These are phyloP conservation scores for Ranitomeya imitator DNA, from an alignment of 2,113 vertebrate genomes.

Conservation along the genomic window DNA sequence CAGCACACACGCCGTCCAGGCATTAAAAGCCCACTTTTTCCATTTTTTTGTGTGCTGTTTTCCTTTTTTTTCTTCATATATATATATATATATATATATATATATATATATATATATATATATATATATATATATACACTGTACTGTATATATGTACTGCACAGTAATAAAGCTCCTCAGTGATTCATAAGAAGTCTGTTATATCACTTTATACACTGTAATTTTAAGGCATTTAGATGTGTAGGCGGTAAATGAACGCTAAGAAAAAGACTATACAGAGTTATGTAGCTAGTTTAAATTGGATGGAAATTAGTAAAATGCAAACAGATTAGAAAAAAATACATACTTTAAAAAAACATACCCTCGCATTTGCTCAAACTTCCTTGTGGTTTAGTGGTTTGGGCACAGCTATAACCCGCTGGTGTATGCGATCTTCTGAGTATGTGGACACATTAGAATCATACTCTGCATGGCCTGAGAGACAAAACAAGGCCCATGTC, in stretches of 20 bases:
- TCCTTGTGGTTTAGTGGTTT: constrained; percentile 20
- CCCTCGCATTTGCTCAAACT: neutral
- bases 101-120: too few relatives aligned
- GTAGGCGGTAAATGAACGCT: neutral
- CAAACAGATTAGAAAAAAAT: neutral
- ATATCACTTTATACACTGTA: neutral
- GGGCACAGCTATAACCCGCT: constrained; percentile 3
- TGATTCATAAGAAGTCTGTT: neutral
- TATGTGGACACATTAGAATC: neutral
- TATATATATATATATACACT: too few relatives aligned
- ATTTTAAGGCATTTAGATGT: neutral
- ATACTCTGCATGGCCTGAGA: neutral
- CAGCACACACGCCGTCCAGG: too few relatives aligned
- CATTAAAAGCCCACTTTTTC: too few relatives aligned
- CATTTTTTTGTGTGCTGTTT: too few relatives aligned
- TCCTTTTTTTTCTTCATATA: too few relatives aligned
- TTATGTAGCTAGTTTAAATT: neutral
- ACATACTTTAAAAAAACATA: neutral
- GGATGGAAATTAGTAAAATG: constrained; percentile 16
- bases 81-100: too few relatives aligned
- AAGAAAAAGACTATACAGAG: neutral
- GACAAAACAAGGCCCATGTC: neutral
- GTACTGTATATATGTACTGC: too few relatives aligned
- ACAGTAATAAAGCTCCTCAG: neutral
- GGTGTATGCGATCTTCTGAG: neutral